Evolutionary conservation across 2,888 invertebrate genomes (phyloP).

Genomic region (Cecidostiba fungosa): DNA sequence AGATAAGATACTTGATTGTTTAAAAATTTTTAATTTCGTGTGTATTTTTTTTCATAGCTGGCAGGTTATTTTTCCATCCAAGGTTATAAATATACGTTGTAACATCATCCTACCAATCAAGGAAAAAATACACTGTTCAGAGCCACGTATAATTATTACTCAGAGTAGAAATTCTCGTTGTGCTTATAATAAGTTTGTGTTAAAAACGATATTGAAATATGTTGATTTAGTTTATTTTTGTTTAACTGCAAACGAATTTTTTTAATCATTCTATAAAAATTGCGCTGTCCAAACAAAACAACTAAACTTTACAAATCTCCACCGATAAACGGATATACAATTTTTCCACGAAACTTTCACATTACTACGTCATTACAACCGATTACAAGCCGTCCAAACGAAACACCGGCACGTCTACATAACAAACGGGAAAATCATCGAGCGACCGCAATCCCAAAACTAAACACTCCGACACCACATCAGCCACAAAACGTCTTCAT

Average conservation of each 20-base stretch:
- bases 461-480: not conserved
- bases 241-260: too few species aligned
- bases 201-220: not conserved
- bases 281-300: too few species aligned
- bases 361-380: not conserved
- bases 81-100: not conserved
- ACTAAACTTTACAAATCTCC: too few species aligned
- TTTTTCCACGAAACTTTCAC: conserved; percentile 3
- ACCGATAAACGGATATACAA: not conserved
- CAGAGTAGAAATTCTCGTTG: not conserved
- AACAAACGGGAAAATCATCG: not conserved
- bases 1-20: too few species aligned
- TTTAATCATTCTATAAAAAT: too few species aligned
- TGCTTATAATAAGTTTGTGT: not conserved
- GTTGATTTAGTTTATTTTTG: too few species aligned
- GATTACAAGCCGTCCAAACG: not conserved
- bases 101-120: not conserved
- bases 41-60: not conserved
- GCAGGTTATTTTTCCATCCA: not conserved
- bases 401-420: not conserved
- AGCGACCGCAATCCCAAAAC: conserved; percentile 16
- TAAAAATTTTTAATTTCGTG: not conserved
- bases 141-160: not conserved
- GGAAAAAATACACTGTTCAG: not conserved
- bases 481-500: too few species aligned